A percentile compares a stretch with the other conserved stretches of the same genome.
These are phyloP conservation scores for Aelia acuminata DNA, from an alignment of 2,888 invertebrate species.

Conservation along the genomic window DNA sequence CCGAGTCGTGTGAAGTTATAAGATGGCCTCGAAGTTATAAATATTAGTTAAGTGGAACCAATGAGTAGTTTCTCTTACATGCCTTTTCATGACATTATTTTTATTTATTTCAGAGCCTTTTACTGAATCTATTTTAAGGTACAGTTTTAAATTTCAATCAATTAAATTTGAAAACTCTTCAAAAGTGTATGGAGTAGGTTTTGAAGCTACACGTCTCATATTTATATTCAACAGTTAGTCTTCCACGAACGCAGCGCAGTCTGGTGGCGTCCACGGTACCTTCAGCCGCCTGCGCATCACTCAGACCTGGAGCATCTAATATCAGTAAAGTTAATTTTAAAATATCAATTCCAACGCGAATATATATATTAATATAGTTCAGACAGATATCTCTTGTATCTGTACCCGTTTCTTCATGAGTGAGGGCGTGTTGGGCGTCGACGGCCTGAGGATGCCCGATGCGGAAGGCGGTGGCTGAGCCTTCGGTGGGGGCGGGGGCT, in stretches of 20 bases:
- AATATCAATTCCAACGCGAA: constrained; percentile 56
- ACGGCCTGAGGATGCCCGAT: constrained; percentile 76
- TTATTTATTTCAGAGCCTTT: no score
- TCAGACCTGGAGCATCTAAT: constrained; percentile 42
- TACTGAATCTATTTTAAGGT: no score
- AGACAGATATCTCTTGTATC: constrained; percentile 93
- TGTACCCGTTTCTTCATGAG: constrained; percentile 91
- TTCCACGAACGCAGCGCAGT: constrained; percentile 21
- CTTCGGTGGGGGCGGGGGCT: constrained; percentile 76
- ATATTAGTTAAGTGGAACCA: no score
- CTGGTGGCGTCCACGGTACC: not conserved
- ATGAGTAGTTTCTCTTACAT: no score
- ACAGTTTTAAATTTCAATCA: no score
- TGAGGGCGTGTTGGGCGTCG: constrained; percentile 78
- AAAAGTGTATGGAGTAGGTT: no score
- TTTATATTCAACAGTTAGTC: not conserved
- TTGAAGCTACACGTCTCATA: no score
- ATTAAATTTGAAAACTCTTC: no score
- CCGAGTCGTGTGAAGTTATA: no score
- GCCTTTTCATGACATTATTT: no score
- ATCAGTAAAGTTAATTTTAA: constrained; percentile 47
- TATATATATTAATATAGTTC: constrained; percentile 68
- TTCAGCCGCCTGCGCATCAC: not conserved
- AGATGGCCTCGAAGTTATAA: no score
- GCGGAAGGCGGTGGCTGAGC: constrained; percentile 71